Evolutionary conservation across 30 jellyfish, hydroid and myxozoan species (phyloP).

Genomic region (Turritopsis rubra): DNA sequence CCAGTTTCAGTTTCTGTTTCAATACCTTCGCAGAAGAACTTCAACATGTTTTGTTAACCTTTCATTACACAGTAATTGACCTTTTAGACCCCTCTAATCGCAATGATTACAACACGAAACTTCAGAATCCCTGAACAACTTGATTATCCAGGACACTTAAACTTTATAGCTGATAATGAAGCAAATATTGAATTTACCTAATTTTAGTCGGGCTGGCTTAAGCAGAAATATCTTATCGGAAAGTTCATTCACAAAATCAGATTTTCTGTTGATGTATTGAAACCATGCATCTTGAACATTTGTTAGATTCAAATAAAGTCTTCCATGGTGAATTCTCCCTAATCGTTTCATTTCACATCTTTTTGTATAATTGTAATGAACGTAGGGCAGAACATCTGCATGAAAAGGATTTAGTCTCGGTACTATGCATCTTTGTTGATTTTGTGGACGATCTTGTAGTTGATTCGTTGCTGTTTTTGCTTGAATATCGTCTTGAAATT

Average conservation of each 20-base stretch:
- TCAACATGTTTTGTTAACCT: too few relatives aligned
- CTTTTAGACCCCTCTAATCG: too few relatives aligned
- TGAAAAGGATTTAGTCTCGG: constrained; percentile 60
- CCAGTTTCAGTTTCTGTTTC: too few relatives aligned
- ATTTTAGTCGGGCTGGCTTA: not conserved
- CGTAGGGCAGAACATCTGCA: constrained; percentile 23
- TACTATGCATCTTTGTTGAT: constrained; percentile 24
- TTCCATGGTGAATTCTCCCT: constrained; percentile 29
- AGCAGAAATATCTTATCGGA: not conserved
- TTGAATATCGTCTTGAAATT: not conserved
- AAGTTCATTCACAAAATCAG: constrained; percentile 29
- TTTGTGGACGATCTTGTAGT: not conserved
- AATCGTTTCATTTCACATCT: constrained; percentile 23
- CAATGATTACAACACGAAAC: too few relatives aligned
- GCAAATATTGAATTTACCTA: not conserved
- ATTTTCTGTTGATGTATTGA: constrained; percentile 37
- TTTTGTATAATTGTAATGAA: not conserved
- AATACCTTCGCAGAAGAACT: too few relatives aligned
- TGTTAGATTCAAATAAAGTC: constrained; percentile 12
- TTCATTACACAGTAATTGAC: too few relatives aligned
- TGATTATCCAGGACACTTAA: too few relatives aligned
- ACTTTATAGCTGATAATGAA: not conserved
- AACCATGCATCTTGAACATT: constrained; percentile 33
- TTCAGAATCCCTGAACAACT: too few relatives aligned
- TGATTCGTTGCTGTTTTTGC: too few relatives aligned